Evolutionary conservation across 2,113 vertebrate genomes (phyloP).

Genomic region (Brienomyrus longianalis): DNA sequence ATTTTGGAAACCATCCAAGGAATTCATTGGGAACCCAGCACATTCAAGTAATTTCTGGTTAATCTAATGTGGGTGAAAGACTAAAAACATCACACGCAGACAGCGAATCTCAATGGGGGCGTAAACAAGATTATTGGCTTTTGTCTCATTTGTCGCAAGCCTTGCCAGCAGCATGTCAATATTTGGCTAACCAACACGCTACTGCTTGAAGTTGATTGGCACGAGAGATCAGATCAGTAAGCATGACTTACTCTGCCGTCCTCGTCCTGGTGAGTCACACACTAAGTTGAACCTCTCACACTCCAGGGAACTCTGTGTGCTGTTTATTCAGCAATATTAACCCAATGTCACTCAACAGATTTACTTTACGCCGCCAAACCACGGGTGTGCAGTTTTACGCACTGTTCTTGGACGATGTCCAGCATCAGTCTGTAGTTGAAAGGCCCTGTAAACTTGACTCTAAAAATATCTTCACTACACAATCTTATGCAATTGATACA

Average conservation of each 20-base stretch:
- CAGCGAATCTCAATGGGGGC: neutral
- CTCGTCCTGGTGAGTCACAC: neutral
- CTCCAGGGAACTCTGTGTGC: constrained; percentile 1
- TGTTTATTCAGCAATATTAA: neutral
- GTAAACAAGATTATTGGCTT: neutral
- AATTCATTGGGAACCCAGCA: neutral
- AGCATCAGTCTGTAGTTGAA: neutral
- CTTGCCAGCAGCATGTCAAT: neutral
- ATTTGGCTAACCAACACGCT: neutral
- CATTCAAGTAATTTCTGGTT: neutral
- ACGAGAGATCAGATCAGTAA: neutral
- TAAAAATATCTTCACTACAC: constrained; percentile 2
- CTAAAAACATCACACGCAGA: neutral
- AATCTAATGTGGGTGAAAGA: neutral
- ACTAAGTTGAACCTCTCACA: neutral
- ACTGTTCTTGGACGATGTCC: constrained; percentile 6
- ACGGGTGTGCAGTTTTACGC: neutral
- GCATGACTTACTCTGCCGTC: neutral
- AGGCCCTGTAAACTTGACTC: neutral
- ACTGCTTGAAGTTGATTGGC: neutral
- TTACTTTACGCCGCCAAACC: neutral
- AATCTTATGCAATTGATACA: constrained; percentile 7
- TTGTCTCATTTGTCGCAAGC: neutral
- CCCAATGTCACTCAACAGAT: neutral
- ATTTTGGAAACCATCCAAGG: neutral